Evolutionary conservation across 1,140 invertebrate species (phyloP), one percentile per base, ranked within the genome.

Genomic region (Dreissena polymorpha): DNA sequence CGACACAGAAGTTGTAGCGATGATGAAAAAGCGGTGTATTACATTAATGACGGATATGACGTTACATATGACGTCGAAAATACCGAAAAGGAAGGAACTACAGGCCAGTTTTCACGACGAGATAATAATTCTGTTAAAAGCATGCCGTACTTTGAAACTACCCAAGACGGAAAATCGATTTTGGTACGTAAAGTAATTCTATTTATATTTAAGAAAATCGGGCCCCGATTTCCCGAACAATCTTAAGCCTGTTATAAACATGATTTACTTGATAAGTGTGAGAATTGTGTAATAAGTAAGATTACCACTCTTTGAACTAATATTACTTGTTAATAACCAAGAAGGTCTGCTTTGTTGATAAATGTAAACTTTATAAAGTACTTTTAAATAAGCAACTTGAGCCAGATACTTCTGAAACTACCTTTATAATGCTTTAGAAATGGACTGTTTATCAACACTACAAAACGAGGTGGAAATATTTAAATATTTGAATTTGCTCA

Each of bases 11-110:
- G 76, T 69, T 78, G 76, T 49, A 70, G 67, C 39, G 76, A 78
- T 21, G 76, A 78, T 18, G 76, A 78, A 25, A 57, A 68, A 23
- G 50, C 49, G 12, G 76, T 78, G 12, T 78, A 27, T 69, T 78
- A 68, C 29, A 67, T 78, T 25, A 78, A 78, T 78, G 82, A 88
- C 51, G 84, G 69, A 39, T 71, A 84, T 72, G 84, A 88, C 57
- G 72, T 79, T 8, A 78, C 71, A 21, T 64, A 85, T 68, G 84
- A 88, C 27, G 72, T 79, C 10, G 85, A 86, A 51, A 85, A 88
- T 53, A 81, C 81, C 18, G 83, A 78, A 25, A 86, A 76, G 21
- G 80, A 87, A 65, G 75, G 76, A 21, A 80, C 75, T 72, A 72
- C 76, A 18, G 83, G 85, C 49, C 49, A 76, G 53, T 75, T 83